Base-by-base conservation (phyloP, 2,888 invertebrate species). In the Idaea dimidiata region DNA sequence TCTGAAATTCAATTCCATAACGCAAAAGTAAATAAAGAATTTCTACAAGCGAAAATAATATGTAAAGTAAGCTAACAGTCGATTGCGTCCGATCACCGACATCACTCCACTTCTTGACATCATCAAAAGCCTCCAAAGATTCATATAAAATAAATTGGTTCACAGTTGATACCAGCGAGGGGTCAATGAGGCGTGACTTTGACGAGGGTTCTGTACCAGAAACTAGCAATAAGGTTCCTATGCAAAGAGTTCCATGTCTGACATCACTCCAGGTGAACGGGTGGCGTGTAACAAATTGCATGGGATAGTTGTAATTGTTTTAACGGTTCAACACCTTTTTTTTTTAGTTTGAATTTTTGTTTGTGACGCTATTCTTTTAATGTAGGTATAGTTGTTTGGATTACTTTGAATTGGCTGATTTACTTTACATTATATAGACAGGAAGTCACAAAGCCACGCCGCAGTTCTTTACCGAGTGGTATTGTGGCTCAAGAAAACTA, bases 81-180 rank as follows among this genome's bases (percentile, higher is more conserved):
- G 64, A 68, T 61, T 68, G 70, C 66, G 66, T 63, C 71, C 65
- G 75, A 74, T 76, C 72, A 72, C 69, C 80, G 81, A 83, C 82
- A 84, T 80, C 74, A 81, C 78, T 77, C 81, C 81, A 80, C 78
- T 80, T 82, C 80, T 81, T 86, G 88, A 88, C 87, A 86, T 84
- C 82, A 75, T 82, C 84, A 85, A 83, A 81, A 81, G 80, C 80
- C 77, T 76, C 82, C 79, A 82, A 84, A 85, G 87, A 88, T 89
- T 89, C 89, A 88, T 90, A 90, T 87, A 88, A 88, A 89, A 88
- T 89, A 90, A 90, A 91, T 91, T 87, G 87, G 80, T 83, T 86
- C 83, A 77, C 83, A 88, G 86, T 87, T 87, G 88, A 90, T 89
- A 87, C 84, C 84, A 73, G 78, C 43, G 77, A 72, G 74, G 83